These are phyloP conservation scores for Linnaemya tessellans DNA, from an alignment of 2,888 invertebrate species.

Conservation along the genomic window DNA sequence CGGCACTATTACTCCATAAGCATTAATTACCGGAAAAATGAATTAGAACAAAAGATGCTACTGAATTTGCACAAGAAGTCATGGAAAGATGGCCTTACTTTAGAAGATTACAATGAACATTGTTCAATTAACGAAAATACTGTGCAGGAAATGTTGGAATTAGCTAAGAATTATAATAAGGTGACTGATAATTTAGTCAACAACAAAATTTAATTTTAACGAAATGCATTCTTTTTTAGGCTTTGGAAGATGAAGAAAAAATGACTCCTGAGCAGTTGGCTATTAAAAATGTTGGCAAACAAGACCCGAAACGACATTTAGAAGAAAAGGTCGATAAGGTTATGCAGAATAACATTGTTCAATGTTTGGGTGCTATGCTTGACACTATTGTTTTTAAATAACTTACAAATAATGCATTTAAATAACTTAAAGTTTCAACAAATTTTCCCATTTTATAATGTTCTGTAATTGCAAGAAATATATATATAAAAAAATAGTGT, in stretches of 20 bases:
- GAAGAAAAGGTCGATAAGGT: conserved; percentile 98
- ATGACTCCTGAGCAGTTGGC: conserved; percentile 99
- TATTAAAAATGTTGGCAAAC: conserved; percentile 99
- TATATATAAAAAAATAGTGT: neutral
- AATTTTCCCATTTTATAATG: conserved; percentile 37
- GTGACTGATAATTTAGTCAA: conserved; percentile 72
- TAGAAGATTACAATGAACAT: conserved; percentile 96
- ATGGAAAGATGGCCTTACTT: conserved; percentile 97
- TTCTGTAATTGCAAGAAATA: conserved; percentile 45
- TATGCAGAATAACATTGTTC: conserved; percentile 98
- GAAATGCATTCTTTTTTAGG: conserved; percentile 80
- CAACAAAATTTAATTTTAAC: neutral
- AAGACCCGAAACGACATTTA: conserved; percentile 99
- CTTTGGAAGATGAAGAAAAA: conserved; percentile 99
- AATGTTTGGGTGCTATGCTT: conserved; percentile 98
- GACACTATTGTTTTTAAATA: conserved; percentile 95
- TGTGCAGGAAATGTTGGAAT: conserved; percentile 97
- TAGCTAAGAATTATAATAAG: conserved; percentile 99
- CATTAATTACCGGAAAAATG: conserved; percentile 99
- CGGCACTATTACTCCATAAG: conserved; percentile 99
- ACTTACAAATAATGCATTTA: conserved; percentile 40
- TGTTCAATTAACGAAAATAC: conserved; percentile 96
- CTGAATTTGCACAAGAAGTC: conserved; percentile 99
- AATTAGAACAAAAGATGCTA: conserved; percentile 99
- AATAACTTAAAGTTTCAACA: conserved; percentile 8